Conservation (phyloP, 2,888 invertebrate genomes). For the Torymus aiolomorphi region DNA sequence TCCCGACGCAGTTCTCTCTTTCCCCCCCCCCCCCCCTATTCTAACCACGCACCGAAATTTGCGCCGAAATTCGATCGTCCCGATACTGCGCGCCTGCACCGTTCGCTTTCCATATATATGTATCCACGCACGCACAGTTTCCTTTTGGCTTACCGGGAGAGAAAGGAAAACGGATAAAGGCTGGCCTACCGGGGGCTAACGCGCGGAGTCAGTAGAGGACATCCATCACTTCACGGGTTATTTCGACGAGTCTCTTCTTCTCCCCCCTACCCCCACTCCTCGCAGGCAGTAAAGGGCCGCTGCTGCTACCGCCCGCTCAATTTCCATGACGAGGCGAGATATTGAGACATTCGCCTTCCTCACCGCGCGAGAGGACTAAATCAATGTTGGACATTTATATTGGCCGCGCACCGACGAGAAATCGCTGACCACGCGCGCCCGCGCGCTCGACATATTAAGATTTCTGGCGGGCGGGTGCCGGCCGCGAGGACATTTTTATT, state of each 20-base stretch:
- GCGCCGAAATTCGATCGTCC: constrained; percentile 23
- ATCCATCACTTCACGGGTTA: constrained; percentile 54
- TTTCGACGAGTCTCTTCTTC: constrained; percentile 31
- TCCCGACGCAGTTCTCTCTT: too few relatives aligned
- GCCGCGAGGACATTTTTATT: neutral
- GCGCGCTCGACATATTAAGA: constrained; percentile 72
- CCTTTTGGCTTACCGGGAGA: neutral
- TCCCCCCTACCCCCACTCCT: neutral
- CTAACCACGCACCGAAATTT: too few relatives aligned
- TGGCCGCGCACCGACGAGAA: constrained; percentile 64
- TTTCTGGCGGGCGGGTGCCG: constrained; percentile 70
- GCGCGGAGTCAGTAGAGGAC: constrained; percentile 36
- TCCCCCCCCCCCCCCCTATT: too few relatives aligned
- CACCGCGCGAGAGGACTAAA: constrained; percentile 66
- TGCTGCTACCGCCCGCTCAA: constrained; percentile 32
- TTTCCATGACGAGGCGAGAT: constrained; percentile 59
- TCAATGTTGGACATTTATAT: constrained; percentile 74
- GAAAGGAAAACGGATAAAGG: too few relatives aligned
- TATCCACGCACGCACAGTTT: too few relatives aligned
- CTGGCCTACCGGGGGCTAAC: too few relatives aligned
- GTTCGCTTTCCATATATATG: too few relatives aligned
- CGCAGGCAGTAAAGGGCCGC: neutral
- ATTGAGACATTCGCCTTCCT: constrained; percentile 59
- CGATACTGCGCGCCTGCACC: too few relatives aligned
- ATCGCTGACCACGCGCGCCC: constrained; percentile 69